These are phyloP conservation scores for Hirtodrosophila duncani DNA, from an alignment of 2,888 invertebrate species.

Conservation along the genomic window DNA sequence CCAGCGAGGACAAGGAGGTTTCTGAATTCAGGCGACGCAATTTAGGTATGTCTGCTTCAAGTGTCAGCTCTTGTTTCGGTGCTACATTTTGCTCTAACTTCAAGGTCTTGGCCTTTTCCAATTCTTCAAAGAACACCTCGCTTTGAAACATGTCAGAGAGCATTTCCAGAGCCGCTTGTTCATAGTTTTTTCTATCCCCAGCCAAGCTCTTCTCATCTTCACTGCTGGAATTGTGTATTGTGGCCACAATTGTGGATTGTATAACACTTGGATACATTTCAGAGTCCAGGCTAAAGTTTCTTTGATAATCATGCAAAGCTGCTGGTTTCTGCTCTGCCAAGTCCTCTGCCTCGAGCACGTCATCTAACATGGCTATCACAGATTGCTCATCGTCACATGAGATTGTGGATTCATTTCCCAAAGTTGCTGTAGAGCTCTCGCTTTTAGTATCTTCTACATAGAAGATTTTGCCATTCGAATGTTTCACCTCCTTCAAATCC, in stretches of 20 bases:
- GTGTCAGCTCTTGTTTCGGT: no score
- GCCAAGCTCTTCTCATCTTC: conserved; percentile 45
- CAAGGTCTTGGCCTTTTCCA: conserved; percentile 29
- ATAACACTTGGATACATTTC: conserved; percentile 73
- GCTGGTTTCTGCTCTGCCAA: conserved; percentile 33
- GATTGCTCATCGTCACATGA: conserved; percentile 67
- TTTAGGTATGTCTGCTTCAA: not conserved
- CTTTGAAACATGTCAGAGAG: conserved; percentile 65
- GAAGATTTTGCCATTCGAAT: conserved; percentile 73
- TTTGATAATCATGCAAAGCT: conserved; percentile 42
- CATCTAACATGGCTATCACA: conserved; percentile 75
- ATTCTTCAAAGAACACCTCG: conserved; percentile 44
- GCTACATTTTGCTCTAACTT: not conserved
- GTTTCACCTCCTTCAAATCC: conserved; percentile 66
- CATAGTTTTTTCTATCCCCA: conserved; percentile 16
- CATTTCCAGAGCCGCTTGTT: conserved; percentile 53
- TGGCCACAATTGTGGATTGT: conserved; percentile 73
- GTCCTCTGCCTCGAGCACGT: conserved; percentile 73
- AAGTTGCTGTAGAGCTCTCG: conserved; percentile 31
- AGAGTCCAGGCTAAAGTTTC: conserved; percentile 69
- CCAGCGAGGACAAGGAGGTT: conserved; percentile 39
- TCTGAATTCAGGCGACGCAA: conserved; percentile 16
- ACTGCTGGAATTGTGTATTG: conserved; percentile 69
- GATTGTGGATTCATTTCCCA: conserved; percentile 24
- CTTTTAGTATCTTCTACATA: conserved; percentile 68